Evolutionary conservation across 2,113 vertebrate genomes (phyloP), one percentile per base, ranked within the genome.

Genomic region (Hiodon alosoides): DNA sequence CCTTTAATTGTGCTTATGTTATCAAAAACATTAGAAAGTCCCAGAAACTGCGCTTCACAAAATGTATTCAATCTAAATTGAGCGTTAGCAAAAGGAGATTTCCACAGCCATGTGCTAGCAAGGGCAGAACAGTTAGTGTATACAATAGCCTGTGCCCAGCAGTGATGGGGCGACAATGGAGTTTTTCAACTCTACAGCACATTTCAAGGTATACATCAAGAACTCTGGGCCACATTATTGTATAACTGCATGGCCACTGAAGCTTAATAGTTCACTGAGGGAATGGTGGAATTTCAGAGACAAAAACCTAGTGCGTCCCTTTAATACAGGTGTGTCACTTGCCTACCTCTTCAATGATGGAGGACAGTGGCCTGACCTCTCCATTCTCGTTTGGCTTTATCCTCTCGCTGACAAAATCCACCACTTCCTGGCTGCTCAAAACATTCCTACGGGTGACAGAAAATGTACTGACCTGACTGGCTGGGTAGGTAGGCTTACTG

Each of bases 371-470:
- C 81, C 89, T 88, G 81, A 88, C 83, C 67, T 93, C 86, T 73
- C 93, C 93, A 0, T 86, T 92, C 83, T 93, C 89, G 76, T 94
- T 92, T 5, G 92, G 92, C 82, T 94, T 92, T 81, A 98, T 93
- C 85, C 94, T 93, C 70, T 95, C 92, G 57, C 92, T 93, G 86
- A 99, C 90, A 84, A 98, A 99, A 87, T 99, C 96, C 86, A 99
- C 94, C 79, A 98, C 97, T 81, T 99, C 97, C 86, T 99, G 97
- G 86, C 97, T 99, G 92, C 97, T 99, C 87, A 99, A 93, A 78
- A 99, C 97, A 69, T 99, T 99, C 97, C 97, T 99, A 85, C 67
- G 53, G 46, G 62, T 61, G n/a, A 78, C 17, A 5, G 69, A 53
- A 71, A 4, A 58, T 67, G 64, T 10, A 7, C 53, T 64, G 7